These are phyloP conservation scores for Adineta ricciae DNA, from an alignment of 2,888 invertebrate genomes.

Conservation along the genomic window DNA sequence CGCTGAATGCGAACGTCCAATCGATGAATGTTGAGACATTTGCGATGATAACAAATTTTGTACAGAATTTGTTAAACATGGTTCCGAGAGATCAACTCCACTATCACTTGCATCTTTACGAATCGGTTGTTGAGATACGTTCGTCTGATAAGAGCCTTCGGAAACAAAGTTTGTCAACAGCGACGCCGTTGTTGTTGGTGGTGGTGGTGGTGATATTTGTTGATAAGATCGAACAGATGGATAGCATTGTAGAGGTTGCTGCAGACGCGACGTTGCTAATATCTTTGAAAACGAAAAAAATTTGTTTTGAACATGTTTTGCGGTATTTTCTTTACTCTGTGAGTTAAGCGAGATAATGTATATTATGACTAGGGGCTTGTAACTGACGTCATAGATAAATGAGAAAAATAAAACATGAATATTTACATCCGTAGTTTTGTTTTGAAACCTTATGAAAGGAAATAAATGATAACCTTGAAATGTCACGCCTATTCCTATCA, in stretches of 20 bases:
- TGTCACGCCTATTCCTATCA: too few relatives aligned
- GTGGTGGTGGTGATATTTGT: background rate
- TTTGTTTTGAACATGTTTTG: background rate
- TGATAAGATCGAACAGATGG: background rate
- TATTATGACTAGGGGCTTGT: too few relatives aligned
- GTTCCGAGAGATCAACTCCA: slow-evolving; percentile 3
- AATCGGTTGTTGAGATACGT: background rate
- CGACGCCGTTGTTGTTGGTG: too few relatives aligned
- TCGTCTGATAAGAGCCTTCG: background rate
- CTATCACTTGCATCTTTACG: background rate
- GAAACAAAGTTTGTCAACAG: background rate
- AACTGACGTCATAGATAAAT: too few relatives aligned
- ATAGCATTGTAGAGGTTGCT: background rate
- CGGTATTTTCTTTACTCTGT: too few relatives aligned
- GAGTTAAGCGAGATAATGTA: too few relatives aligned
- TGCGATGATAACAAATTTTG: background rate
- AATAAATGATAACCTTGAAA: too few relatives aligned
- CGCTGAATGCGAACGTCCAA: background rate
- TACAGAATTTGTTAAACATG: background rate
- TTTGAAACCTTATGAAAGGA: too few relatives aligned
- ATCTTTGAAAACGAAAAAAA: too few relatives aligned
- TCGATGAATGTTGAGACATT: background rate
- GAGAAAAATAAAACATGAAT: too few relatives aligned
- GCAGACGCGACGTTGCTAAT: background rate
- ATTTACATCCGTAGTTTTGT: too few relatives aligned